Conservation (phyloP, 37 sponge, comb jelly and placozoan genomes). For the Halichondria panicea region DNA sequence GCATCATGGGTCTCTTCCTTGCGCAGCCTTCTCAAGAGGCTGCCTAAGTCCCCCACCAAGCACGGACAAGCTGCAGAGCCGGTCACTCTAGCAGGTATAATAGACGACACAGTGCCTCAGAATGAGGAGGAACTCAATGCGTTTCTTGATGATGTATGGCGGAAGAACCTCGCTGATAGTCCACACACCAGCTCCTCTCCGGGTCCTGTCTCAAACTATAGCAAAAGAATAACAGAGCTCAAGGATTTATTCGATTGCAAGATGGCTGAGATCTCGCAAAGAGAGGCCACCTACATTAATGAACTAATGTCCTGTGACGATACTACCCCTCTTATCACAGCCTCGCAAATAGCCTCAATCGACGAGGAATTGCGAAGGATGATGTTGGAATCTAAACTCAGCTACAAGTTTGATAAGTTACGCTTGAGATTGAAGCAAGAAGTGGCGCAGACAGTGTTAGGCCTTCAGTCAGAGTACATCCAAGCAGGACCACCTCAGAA, state of each 20-base stretch:
- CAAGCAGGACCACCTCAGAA: not conserved
- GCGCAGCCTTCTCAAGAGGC: too few relatives aligned
- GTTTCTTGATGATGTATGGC: conserved; percentile 20
- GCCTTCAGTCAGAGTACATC: conserved; percentile 20
- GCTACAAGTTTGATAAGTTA: conserved; percentile 9
- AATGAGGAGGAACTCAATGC: conserved; percentile 15
- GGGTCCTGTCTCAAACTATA: conserved; percentile 16
- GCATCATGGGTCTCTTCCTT: too few relatives aligned
- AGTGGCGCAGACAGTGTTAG: conserved; percentile 15
- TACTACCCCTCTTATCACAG: not conserved
- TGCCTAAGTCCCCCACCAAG: too few relatives aligned
- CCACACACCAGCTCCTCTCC: not conserved
- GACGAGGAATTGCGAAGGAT: not conserved
- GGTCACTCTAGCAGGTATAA: too few relatives aligned
- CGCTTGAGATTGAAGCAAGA: conserved; percentile 16
- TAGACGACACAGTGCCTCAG: conserved; percentile 26
- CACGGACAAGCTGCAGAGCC: too few relatives aligned
- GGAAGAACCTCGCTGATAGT: not conserved
- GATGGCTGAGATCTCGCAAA: conserved; percentile 22
- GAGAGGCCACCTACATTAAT: conserved; percentile 8
- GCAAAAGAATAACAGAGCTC: conserved; percentile 20
- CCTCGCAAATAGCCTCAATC: not conserved
- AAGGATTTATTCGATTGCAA: conserved; percentile 24
- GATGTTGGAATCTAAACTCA: conserved; percentile 8
- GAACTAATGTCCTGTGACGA: conserved; percentile 6